Evolutionary conservation across 2,113 vertebrate genomes (phyloP).

Genomic region (Tragelaphus buxtoni): DNA sequence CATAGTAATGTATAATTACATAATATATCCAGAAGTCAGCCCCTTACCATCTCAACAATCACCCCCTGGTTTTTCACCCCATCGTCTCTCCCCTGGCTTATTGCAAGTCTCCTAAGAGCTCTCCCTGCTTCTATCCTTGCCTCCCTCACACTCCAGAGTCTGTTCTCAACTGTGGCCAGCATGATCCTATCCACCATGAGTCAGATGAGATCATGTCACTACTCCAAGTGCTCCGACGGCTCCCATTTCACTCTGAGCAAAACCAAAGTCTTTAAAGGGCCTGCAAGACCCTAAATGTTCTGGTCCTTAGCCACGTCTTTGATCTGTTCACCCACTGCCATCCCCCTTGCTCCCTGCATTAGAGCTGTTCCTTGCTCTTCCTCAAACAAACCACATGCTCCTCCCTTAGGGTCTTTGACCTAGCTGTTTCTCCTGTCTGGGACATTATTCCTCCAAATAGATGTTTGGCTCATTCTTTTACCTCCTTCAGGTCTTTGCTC

Average conservation of each 20-base stretch:
- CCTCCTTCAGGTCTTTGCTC: neutral
- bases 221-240: neutral
- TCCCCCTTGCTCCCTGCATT: neutral
- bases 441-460: neutral
- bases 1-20: neutral
- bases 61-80: neutral
- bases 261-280: neutral
- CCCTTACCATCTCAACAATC: neutral
- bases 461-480: neutral
- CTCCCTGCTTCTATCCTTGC: neutral
- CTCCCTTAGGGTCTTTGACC: neutral
- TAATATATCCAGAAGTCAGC: neutral
- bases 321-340: neutral
- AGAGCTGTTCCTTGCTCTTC: neutral
- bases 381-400: neutral
- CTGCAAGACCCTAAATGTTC: neutral
- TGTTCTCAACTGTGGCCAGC: neutral
- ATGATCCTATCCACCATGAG: neutral
- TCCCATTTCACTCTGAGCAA: neutral
- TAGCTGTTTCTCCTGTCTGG: neutral
- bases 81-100: neutral
- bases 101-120: neutral
- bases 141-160: neutral
- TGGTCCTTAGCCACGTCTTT: neutral
- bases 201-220: slow-evolving; percentile 15